Conservation (phyloP, 2,888 invertebrate species). For the Sarcophaga caerulescens region DNA sequence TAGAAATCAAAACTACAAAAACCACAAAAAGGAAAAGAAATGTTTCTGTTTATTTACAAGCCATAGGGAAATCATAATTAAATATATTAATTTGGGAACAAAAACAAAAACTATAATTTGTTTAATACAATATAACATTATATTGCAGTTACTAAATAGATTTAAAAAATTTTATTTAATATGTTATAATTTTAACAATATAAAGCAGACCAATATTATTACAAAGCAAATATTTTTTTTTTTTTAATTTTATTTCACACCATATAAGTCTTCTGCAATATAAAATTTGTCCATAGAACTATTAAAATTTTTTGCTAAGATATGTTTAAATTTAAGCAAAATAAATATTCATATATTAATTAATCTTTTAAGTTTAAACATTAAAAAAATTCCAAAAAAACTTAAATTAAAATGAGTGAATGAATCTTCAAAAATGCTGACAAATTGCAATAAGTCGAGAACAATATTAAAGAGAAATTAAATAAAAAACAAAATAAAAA, state of each 20-base stretch:
- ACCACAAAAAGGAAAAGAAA: neutral
- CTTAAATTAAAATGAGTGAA: conserved; percentile 24
- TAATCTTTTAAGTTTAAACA: neutral
- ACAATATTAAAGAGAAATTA: conserved; percentile 50
- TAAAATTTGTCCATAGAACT: conserved; percentile 25
- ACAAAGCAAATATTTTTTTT: conserved; percentile 2
- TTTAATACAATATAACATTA: conserved; percentile 25
- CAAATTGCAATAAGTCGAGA: conserved; percentile 64
- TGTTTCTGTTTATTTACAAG: conserved; percentile 44
- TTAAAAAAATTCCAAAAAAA: neutral
- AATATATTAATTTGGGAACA: conserved; percentile 47
- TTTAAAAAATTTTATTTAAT: neutral
- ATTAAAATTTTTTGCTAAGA: neutral
- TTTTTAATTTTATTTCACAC: neutral
- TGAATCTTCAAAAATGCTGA: conserved; percentile 38
- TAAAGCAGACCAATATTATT: conserved; percentile 2
- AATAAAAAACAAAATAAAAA: conserved; percentile 56
- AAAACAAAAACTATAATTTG: conserved; percentile 40
- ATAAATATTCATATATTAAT: neutral
- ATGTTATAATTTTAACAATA: neutral
- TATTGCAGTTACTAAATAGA: neutral
- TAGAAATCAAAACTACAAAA: conserved; percentile 19
- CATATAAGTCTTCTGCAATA: conserved; percentile 25
- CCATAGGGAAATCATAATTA: conserved; percentile 29
- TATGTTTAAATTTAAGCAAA: too few relatives aligned